Base-by-base conservation (phyloP, 2,797 vertebrate species). In the Garrulus glandarius region DNA sequence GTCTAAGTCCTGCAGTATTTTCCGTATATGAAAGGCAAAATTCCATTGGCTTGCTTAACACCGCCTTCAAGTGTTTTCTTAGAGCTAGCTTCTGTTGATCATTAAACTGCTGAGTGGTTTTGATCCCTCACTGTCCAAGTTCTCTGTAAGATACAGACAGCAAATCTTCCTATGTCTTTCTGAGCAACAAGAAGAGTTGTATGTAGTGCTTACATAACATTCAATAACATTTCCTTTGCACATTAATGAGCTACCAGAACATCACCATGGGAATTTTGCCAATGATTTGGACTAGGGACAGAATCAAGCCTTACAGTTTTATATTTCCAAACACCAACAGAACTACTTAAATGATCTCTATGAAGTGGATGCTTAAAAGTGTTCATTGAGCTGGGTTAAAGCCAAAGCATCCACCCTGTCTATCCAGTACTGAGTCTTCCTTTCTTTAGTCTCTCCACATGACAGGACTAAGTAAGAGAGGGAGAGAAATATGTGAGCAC, bases 71-170 rank as follows among this genome's bases (percentile, higher is more conserved):
- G 34, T 86, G 72, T 86, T 95, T 94, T 61, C 78, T 92, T 53
- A 55, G 50, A 81, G 29, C 24, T 75, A 56, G 32, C 59, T 82
- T 91, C 87, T 92, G 85, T 96, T 93, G 91, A 93, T 89, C 69
- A 96, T 94, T 96, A 94, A 96, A 70, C 83, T 65, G 65, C 16
- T 34, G 32, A 80, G 75, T 39, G 57, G 18, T 81, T 93, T 76
- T 56, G 29, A 86, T 75, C 3, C 19, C 43, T 41, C 8, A 2
- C 26, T 10, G 15, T 32, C 32, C 44, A 83, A 81, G 34, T 67
- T 63, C 13, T 71, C 20, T 13, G 0, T 32, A 36, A 95, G 26
- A 65, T 32, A 27, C 43, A 78, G 53, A 85, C 21, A 78, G 43
- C 26, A 95, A 75, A 67, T 26, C 26, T 37, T 68, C 36, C 34